Base-by-base conservation (phyloP, 2,797 vertebrate genomes). In the Enteromius trimaculatus region DNA sequence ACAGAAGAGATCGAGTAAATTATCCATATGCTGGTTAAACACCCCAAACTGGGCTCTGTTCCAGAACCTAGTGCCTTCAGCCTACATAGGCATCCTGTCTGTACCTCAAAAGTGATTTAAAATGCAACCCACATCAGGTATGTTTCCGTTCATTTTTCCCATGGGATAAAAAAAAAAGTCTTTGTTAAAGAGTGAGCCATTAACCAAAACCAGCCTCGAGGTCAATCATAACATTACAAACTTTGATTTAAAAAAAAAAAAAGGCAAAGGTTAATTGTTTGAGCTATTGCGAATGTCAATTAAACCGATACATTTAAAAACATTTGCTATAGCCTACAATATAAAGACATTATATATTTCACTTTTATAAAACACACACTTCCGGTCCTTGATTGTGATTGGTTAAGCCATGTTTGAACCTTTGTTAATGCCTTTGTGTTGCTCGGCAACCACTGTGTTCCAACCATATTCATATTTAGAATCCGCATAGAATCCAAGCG, bases 11-110 rank as follows among this genome's bases (percentile, higher is more conserved):
- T 60, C 49, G 29, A 49, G 21, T 39, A 19, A 47, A 4, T 64
- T 64, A 76, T 79, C 31, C 14, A 62, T 58, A 34, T 71, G 47
- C 77, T 81, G 58, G 53, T 34, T 74, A 42, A 78, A 60, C 44
- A 58, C 19, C 14, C 53, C n/a, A 60, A 70, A 62, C 16, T 7
- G 13, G 26, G 42, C 64, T 21, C 29, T 74, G 44, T 70, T 49
- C n/a, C 75, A 77, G 60, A 77, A 62, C 16, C 9, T 6, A 14
- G 39, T 6, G 68, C n/a, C 37, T 16, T 8, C 3, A 39, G 13
- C 68, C 37, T 70, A 23, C 19, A 42, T 5, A 66, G 64, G 37
- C 31, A 66, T 66, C 64, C 64, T 66, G 64, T 66, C 64, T 2
- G 31, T 66, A 21, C 17, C 8, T 37, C 7, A 66, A 34, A 34